phyloP scores from a whole-genome alignment of 2,113 vertebrate genomes.

The Forbesichthys papilliferus region DNA sequence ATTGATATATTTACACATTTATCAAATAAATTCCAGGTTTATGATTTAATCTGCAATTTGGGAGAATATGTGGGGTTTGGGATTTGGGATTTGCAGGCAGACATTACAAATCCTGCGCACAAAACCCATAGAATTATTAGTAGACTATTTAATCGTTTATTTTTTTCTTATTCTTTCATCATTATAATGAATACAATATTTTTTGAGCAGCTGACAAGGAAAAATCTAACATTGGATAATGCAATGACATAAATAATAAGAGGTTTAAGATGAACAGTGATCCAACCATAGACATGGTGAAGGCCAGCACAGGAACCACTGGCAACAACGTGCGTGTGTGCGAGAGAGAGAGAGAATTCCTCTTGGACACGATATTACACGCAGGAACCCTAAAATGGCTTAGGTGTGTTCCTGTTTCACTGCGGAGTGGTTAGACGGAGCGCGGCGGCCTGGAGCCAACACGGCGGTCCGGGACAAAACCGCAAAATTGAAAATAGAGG shows the following conservation, averaged over 20 bases:
- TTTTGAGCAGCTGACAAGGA: too few species aligned
- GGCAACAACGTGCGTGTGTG: conserved; percentile 33
- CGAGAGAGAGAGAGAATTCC: conserved; percentile 50
- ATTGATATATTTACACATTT: background rate
- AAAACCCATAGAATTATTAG: background rate
- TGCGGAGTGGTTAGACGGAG: conserved; percentile 65
- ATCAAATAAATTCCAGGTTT: background rate
- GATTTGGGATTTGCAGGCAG: background rate
- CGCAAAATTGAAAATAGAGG: conserved; percentile 65
- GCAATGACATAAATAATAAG: conserved; percentile 38
- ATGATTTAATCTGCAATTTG: background rate
- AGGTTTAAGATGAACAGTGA: conserved; percentile 43
- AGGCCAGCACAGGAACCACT: conserved; percentile 44
- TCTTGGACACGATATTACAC: conserved; percentile 61
- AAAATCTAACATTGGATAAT: conserved; percentile 7
- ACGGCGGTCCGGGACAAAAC: conserved; percentile 56
- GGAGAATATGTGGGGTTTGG: background rate
- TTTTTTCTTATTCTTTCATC: too few species aligned
- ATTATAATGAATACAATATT: too few species aligned
- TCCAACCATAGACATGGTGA: conserved; percentile 36
- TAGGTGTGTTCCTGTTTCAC: conserved; percentile 65
- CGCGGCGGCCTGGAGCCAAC: conserved; percentile 63
- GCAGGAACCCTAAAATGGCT: conserved; percentile 62
- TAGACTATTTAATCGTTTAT: too few species aligned
- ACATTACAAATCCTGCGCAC: conserved; percentile 14